These are phyloP conservation scores for Microhierax caerulescens DNA, from an alignment of 2,797 vertebrate species.

Conservation along the genomic window DNA sequence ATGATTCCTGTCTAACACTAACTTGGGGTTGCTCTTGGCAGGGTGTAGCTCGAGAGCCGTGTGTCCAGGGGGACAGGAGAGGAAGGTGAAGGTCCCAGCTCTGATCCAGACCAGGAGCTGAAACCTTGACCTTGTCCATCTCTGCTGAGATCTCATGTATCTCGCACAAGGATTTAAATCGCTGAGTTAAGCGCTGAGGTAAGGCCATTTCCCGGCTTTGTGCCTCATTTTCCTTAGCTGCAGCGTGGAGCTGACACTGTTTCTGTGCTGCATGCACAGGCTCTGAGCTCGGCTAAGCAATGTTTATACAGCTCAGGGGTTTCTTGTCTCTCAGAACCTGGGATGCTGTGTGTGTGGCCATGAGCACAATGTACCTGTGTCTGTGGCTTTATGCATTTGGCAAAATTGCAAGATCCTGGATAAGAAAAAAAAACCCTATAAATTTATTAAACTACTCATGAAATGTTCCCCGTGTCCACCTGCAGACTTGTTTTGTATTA, in stretches of 20 bases:
- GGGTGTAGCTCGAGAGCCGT: background rate
- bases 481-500: background rate
- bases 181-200: background rate
- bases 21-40: background rate
- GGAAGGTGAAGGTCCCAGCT: background rate
- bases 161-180: background rate
- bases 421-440: background rate
- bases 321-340: background rate
- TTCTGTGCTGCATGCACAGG: background rate
- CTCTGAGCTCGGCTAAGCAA: background rate
- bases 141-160: background rate
- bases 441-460: background rate
- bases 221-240: background rate
- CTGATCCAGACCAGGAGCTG: background rate
- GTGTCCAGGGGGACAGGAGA: background rate
- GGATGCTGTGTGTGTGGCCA: background rate
- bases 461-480: background rate
- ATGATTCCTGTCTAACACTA: background rate
- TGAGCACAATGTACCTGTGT: background rate
- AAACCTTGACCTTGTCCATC: background rate
- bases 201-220: background rate
- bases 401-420: background rate
- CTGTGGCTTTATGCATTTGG: background rate
- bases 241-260: accelerated
- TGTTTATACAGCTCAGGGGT: background rate